Conservation (phyloP, 2,113 vertebrate species). For the Buteo buteo region DNA sequence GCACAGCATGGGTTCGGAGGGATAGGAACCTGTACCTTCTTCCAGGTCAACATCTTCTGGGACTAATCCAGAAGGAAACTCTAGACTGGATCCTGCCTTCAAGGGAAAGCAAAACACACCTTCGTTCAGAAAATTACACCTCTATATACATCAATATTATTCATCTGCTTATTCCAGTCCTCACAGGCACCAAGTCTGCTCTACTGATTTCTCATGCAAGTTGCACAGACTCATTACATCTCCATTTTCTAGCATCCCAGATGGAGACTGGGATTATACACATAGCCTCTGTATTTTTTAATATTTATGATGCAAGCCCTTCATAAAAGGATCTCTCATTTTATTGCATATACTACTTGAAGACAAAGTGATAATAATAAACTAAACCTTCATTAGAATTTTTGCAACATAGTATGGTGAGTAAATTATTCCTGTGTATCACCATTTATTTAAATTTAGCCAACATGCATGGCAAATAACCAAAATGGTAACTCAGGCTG, state of each 20-base stretch:
- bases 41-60: slow-evolving; percentile 58
- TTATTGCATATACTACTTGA: background rate
- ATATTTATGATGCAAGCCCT: background rate
- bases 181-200: background rate
- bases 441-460: background rate
- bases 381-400: background rate
- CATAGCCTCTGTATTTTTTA: background rate
- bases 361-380: background rate
- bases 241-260: background rate
- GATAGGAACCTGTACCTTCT: slow-evolving; percentile 40
- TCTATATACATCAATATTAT: background rate
- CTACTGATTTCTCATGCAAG: background rate
- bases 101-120: background rate
- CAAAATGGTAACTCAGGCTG: background rate
- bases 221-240: background rate
- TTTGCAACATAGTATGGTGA: background rate
- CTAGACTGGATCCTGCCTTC: slow-evolving; percentile 65
- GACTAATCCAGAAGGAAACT: slow-evolving; percentile 31
- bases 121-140: background rate
- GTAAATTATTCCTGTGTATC: background rate
- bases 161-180: background rate
- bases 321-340: background rate
- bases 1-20: slow-evolving; percentile 89
- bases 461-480: background rate
- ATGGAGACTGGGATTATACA: background rate